Percentiles rank a stretch among this genome's conserved stretches.
Evolutionary conservation across 1,140 invertebrate species (phyloP).

Genomic region (Oryzaephilus surinamensis): DNA sequence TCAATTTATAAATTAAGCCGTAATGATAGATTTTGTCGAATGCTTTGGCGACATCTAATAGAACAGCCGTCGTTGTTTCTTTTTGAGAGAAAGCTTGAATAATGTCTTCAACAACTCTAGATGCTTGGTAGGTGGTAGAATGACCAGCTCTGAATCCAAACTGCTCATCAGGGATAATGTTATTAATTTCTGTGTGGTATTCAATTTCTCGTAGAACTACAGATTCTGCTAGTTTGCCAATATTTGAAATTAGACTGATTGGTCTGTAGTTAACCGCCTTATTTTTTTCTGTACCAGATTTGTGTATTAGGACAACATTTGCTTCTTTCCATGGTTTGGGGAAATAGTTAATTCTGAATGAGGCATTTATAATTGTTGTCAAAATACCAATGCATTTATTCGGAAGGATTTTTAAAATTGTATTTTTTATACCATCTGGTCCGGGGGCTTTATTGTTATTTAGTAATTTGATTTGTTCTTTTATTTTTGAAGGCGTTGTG

Average conservation of each 20-base stretch:
- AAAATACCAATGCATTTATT: conserved; percentile 2
- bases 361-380: conserved; percentile 20
- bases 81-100: not conserved
- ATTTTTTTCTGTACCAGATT: conserved; percentile 25
- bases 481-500: no score
- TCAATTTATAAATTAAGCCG: no score
- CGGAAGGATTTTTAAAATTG: conserved; percentile 3
- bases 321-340: conserved; percentile 31
- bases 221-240: conserved; percentile 19
- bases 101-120: not conserved
- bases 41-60: no score
- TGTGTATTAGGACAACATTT: conserved; percentile 30
- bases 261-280: conserved; percentile 10
- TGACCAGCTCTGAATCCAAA: not conserved
- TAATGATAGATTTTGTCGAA: no score
- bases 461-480: no score
- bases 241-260: conserved; percentile 18
- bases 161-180: not conserved
- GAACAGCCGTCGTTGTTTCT: not conserved
- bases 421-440: conserved; percentile 4
- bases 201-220: conserved; percentile 6
- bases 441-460: conserved; percentile 11
- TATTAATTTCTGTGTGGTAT: no score
- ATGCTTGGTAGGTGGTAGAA: not conserved
- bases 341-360: conserved; percentile 26